Evolutionary conservation across 2,797 vertebrate species (phyloP).

Genomic region (Botia kubotai): DNA sequence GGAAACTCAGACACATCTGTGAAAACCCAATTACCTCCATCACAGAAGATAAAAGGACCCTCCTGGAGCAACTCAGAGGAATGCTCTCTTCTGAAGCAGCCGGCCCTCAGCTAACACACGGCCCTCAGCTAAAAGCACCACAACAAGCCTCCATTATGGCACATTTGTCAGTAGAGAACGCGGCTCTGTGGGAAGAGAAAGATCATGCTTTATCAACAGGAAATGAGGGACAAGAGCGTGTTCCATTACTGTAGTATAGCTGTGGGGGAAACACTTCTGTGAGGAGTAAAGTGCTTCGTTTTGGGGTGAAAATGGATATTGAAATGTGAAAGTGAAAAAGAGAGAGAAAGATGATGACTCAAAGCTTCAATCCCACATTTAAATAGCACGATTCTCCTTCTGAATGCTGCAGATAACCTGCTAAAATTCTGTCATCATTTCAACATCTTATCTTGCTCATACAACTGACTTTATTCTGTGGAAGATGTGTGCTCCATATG

Average conservation of each 20-base stretch:
- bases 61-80: constrained; percentile 56
- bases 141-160: constrained; percentile 73
- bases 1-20: constrained; percentile 69
- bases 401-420: too few species aligned
- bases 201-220: constrained; percentile 61
- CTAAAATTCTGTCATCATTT: too few species aligned
- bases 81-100: neutral
- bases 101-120: constrained; percentile 41
- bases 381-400: too few species aligned
- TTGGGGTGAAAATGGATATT: too few species aligned
- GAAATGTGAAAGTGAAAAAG: too few species aligned
- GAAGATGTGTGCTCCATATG: too few species aligned
- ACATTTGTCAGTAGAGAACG: constrained; percentile 71
- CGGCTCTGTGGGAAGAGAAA: constrained; percentile 55
- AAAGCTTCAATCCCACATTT: too few species aligned
- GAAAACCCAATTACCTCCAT: constrained; percentile 73
- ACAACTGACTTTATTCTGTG: too few species aligned
- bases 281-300: neutral
- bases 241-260: constrained; percentile 72
- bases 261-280: constrained; percentile 62
- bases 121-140: constrained; percentile 50
- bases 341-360: neutral
- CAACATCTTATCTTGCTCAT: too few species aligned
- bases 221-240: constrained; percentile 60
- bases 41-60: constrained; percentile 60